Conservation (phyloP, 2,113 vertebrate genomes). For the Phycodurus eques region DNA sequence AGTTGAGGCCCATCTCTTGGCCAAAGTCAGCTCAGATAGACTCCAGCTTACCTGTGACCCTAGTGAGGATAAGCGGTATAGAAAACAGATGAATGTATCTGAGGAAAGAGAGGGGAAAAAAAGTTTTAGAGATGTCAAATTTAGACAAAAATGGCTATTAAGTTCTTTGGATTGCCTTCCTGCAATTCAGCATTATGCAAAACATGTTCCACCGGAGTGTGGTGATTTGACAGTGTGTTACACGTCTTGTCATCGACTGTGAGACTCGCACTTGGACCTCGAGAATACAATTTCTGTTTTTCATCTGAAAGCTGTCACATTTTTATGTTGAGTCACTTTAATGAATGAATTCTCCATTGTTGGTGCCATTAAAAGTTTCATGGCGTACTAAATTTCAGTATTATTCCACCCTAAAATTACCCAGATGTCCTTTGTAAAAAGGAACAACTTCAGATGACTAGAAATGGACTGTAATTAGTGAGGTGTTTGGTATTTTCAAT, state of each 20-base stretch:
- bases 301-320: constrained; percentile 30
- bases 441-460: neutral
- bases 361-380: constrained; percentile 64
- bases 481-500: neutral
- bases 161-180: constrained; percentile 66
- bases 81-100: constrained; percentile 5
- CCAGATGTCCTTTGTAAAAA: neutral
- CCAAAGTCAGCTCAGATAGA: no score
- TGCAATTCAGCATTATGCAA: constrained; percentile 54
- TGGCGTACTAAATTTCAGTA: constrained; percentile 27
- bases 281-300: neutral
- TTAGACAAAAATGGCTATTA: constrained; percentile 61
- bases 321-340: constrained; percentile 20
- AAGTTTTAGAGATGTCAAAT: constrained; percentile 54
- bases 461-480: neutral
- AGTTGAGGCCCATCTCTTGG: no score
- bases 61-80: neutral
- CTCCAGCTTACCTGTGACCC: no score
- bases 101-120: no score
- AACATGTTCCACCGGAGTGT: constrained; percentile 19
- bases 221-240: constrained; percentile 46
- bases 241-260: constrained; percentile 51
- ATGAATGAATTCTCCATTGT: constrained; percentile 48
- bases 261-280: constrained; percentile 28
- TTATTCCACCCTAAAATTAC: constrained; percentile 10